Conservation (phyloP, 2,888 invertebrate genomes). For the Cheilosia soror region DNA sequence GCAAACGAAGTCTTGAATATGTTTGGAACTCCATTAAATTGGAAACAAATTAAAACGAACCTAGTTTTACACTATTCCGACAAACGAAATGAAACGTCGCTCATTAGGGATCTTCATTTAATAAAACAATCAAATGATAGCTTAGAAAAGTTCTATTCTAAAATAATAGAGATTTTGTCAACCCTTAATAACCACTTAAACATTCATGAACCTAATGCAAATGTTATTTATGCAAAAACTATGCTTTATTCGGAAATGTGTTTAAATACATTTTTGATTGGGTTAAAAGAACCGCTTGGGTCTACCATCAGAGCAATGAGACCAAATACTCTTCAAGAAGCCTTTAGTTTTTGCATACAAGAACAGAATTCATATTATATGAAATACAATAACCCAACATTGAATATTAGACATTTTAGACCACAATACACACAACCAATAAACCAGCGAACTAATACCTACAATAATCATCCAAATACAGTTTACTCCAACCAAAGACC, state of each 20-base stretch:
- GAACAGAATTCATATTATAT: constrained; percentile 15
- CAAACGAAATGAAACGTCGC: neutral
- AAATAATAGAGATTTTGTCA: constrained; percentile 7
- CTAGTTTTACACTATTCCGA: constrained; percentile 6
- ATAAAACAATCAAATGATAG: neutral
- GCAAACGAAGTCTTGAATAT: constrained; percentile 13
- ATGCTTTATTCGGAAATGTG: constrained; percentile 5
- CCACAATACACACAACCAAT: neutral
- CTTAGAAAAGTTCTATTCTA: neutral
- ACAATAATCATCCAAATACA: neutral
- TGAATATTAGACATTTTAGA: neutral
- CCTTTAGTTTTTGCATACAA: constrained; percentile 15
- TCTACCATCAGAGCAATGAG: constrained; percentile 6
- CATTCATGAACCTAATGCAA: neutral
- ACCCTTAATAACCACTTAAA: neutral
- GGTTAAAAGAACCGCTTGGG: constrained; percentile 4
- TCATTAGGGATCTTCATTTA: constrained; percentile 2
- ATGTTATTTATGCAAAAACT: constrained; percentile 1
- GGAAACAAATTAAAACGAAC: constrained; percentile 2
- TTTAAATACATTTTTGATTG: constrained; percentile 18
- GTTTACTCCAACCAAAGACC: neutral
- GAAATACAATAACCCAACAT: neutral
- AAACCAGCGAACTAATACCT: neutral
- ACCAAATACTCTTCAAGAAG: constrained; percentile 8
- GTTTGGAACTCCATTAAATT: constrained; percentile 1